A percentile compares a stretch with the other conserved stretches of the same genome.
These are phyloP conservation scores for Chionodraco myersi DNA, from an alignment of 2,113 vertebrate species.

Conservation along the genomic window DNA sequence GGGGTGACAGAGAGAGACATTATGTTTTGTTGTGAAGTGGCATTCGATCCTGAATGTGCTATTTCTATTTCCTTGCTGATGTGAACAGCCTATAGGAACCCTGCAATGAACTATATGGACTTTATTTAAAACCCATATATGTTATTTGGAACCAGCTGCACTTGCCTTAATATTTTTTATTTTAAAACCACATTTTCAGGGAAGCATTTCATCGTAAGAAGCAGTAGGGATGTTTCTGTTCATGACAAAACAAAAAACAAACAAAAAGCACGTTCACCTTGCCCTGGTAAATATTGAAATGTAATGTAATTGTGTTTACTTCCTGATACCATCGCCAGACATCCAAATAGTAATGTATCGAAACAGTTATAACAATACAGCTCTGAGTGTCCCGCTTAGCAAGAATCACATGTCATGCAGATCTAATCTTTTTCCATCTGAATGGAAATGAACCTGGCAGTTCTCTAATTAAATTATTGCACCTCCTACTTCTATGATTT, in stretches of 20 bases:
- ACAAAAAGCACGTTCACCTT: constrained; percentile 26
- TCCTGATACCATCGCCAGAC: neutral
- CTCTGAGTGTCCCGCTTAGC: neutral
- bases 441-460: constrained; percentile 17
- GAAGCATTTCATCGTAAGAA: constrained; percentile 49
- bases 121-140: constrained; percentile 47
- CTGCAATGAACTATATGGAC: neutral
- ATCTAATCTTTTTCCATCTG: neutral
- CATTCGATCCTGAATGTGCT: constrained; percentile 32
- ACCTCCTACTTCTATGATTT: neutral
- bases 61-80: constrained; percentile 38
- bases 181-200: constrained; percentile 42
- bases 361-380: constrained; percentile 10
- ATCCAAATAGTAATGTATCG: constrained; percentile 18
- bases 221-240: neutral
- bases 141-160: constrained; percentile 41
- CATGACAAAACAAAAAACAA: neutral
- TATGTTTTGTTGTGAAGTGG: constrained; percentile 40
- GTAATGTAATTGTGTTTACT: constrained; percentile 25
- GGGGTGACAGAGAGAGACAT: constrained; percentile 26
- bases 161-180: constrained; percentile 43
- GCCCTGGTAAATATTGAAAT: constrained; percentile 40
- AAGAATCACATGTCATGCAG: neutral
- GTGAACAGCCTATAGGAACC: constrained; percentile 3
- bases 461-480: constrained; percentile 4